Conservation (phyloP, 2,888 invertebrate genomes). For the Netelia fuscicornis region DNA sequence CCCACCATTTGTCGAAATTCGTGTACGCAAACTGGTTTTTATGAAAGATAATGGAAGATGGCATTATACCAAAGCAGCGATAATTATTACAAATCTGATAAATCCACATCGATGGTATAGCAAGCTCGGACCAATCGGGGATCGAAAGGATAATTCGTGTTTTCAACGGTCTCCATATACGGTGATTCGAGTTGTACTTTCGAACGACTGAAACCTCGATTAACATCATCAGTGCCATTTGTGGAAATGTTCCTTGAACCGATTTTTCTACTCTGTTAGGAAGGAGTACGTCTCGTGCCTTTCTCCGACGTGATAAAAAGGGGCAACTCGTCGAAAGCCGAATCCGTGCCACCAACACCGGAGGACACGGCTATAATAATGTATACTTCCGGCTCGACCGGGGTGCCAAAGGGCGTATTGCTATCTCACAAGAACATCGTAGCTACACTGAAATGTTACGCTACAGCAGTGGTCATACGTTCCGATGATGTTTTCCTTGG, state of each 20-base stretch:
- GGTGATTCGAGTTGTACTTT: neutral
- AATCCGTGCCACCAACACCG: conserved; percentile 87
- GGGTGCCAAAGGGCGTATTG: conserved; percentile 96
- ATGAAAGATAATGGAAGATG: too few species aligned
- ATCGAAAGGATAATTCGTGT: neutral
- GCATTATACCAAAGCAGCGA: too few species aligned
- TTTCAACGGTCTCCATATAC: neutral
- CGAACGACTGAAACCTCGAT: conserved; percentile 13
- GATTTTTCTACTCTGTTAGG: conserved; percentile 75
- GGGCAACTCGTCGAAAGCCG: conserved; percentile 84
- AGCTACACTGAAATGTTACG: conserved; percentile 92
- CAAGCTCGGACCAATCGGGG: neutral
- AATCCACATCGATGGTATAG: too few species aligned
- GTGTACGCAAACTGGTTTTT: too few species aligned
- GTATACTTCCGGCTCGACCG: conserved; percentile 99
- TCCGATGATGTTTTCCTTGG: conserved; percentile 95
- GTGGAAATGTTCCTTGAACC: conserved; percentile 33
- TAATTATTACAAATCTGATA: too few species aligned
- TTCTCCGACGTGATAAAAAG: conserved; percentile 90
- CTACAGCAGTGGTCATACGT: conserved; percentile 90
- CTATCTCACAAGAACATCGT: conserved; percentile 93
- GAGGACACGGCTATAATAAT: conserved; percentile 97
- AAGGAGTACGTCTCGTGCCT: conserved; percentile 90
- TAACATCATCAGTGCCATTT: conserved; percentile 16
- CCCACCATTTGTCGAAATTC: too few species aligned